phyloP scores from a whole-genome alignment of 1,140 invertebrate species.

The Ptiloglossa arizonensis region DNA sequence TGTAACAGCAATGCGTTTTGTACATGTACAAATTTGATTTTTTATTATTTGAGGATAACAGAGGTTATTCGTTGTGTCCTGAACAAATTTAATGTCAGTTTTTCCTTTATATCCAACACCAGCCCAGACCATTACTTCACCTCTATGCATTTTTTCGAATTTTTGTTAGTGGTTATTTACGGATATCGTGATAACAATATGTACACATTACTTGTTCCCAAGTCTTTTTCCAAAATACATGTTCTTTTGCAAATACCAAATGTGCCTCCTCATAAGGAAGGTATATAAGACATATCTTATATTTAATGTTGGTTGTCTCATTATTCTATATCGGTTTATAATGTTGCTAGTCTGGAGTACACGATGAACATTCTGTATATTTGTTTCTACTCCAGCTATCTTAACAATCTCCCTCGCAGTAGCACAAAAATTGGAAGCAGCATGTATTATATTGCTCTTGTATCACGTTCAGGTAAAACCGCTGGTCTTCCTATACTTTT shows the following conservation, averaged over 20 bases:
- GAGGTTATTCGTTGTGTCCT: neutral
- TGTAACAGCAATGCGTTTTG: neutral
- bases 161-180: conserved; percentile 1
- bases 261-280: too few species aligned
- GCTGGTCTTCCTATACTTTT: neutral
- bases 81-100: neutral
- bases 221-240: too few species aligned
- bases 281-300: too few species aligned
- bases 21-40: neutral
- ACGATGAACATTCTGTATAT: neutral
- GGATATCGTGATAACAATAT: too few species aligned
- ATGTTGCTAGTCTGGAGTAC: neutral
- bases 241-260: too few species aligned
- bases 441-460: too few species aligned
- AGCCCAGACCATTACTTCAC: neutral
- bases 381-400: neutral
- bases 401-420: conserved; percentile 2
- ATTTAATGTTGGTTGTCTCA: neutral
- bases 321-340: neutral
- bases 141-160: neutral
- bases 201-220: too few species aligned
- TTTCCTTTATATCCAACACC: neutral
- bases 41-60: neutral
- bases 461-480: neutral
- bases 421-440: conserved; percentile 7